Conservation (phyloP, 2,888 invertebrate species). For the Drosophila infuscata region DNA sequence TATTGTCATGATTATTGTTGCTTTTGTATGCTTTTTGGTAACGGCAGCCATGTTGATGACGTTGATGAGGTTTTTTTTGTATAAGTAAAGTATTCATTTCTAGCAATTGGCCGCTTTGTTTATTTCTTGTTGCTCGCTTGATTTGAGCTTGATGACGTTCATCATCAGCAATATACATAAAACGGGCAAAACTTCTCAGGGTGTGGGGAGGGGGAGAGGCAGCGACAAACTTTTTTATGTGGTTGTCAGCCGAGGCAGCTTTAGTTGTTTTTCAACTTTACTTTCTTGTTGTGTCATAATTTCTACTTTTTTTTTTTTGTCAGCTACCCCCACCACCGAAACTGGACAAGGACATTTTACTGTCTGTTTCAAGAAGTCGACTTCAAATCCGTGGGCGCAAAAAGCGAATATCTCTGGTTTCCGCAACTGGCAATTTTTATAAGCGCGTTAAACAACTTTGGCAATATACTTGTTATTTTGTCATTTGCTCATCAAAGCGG, state of each 20-base stretch:
- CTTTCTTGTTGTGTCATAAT: slow-evolving; percentile 60
- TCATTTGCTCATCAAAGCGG: slow-evolving; percentile 47
- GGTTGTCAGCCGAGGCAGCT: slow-evolving; percentile 43
- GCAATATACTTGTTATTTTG: slow-evolving; percentile 41
- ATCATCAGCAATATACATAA: slow-evolving; percentile 31
- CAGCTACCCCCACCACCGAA: slow-evolving; percentile 4
- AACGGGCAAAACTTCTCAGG: slow-evolving; percentile 23
- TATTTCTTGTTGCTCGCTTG: slow-evolving; percentile 65
- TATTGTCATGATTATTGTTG: slow-evolving; percentile 55
- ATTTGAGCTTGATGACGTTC: slow-evolving; percentile 68
- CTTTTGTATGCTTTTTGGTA: slow-evolving; percentile 50
- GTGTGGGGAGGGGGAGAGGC: slow-evolving; percentile 23
- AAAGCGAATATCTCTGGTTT: slow-evolving; percentile 12
- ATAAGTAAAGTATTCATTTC: slow-evolving; percentile 53
- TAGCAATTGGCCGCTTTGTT: slow-evolving; percentile 51
- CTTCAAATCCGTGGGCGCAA: slow-evolving; percentile 15
- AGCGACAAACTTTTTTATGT: slow-evolving; percentile 54
- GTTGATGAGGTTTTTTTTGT: slow-evolving; percentile 74
- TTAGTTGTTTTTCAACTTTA: slow-evolving; percentile 54
- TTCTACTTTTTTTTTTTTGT: slow-evolving; percentile 17
- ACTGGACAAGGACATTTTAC: slow-evolving; percentile 23
- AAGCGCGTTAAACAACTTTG: slow-evolving; percentile 50
- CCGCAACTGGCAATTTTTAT: slow-evolving; percentile 16
- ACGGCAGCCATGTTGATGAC: slow-evolving; percentile 61
- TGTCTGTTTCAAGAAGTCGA: slow-evolving; percentile 2